These are phyloP conservation scores for Pogonophryne albipinna DNA, from an alignment of 2,797 vertebrate genomes.

Conservation along the genomic window DNA sequence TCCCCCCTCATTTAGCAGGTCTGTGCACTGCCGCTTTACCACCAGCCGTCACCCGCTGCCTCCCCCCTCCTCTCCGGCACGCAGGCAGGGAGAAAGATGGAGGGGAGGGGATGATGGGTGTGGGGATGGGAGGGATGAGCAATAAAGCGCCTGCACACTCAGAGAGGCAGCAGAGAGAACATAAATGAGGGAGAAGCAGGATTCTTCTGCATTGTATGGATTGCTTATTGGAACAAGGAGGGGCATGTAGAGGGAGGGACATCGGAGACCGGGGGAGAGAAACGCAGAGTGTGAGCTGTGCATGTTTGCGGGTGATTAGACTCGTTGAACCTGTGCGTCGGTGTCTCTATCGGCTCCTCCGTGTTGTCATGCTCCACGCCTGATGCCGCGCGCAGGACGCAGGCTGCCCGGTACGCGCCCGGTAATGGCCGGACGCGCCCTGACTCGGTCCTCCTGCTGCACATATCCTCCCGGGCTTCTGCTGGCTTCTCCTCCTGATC, in stretches of 20 bases:
- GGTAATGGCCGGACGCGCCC: conserved; percentile 74
- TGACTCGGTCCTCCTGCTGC: conserved; percentile 55
- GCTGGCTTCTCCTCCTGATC: conserved; percentile 63
- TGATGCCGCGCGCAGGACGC: conserved; percentile 70
- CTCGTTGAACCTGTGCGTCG: conserved; percentile 65
- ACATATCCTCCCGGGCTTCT: conserved; percentile 63
- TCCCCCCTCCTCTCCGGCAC: conserved; percentile 56
- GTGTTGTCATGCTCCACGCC: conserved; percentile 57
- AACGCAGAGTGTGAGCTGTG: conserved; percentile 49
- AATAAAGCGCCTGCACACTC: conserved; percentile 77
- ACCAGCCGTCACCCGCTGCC: conserved; percentile 63
- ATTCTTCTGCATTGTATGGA: conserved; percentile 71
- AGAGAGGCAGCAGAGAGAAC: conserved; percentile 53
- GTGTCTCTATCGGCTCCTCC: conserved; percentile 48
- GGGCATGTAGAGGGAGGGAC: conserved; percentile 70
- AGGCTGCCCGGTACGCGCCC: conserved; percentile 43
- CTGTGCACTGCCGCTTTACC: conserved; percentile 60
- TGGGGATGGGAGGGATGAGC: conserved; percentile 70
- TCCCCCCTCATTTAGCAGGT: conserved; percentile 57
- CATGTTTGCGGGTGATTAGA: conserved; percentile 45
- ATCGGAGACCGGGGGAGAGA: conserved; percentile 53
- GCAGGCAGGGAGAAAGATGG: conserved; percentile 58
- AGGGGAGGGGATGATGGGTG: conserved; percentile 63
- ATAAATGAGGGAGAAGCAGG: conserved; percentile 46
- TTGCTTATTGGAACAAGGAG: conserved; percentile 75